Evolutionary conservation across 2,797 vertebrate genomes (phyloP), one percentile per base, ranked within the genome.

Genomic region (Rachycentron canadum): DNA sequence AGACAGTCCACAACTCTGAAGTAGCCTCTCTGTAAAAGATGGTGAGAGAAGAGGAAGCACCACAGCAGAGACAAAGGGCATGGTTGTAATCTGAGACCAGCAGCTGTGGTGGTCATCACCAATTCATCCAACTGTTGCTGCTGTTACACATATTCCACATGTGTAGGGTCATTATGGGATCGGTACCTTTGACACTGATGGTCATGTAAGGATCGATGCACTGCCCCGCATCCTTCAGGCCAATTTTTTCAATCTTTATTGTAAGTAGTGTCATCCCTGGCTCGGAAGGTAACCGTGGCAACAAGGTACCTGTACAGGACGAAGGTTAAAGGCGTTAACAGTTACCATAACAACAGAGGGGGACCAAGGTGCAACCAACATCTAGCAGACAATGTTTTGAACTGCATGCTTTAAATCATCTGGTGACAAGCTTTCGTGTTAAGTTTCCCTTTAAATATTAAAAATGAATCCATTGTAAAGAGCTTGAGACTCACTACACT

Each of bases 201-300:
- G 97, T 99, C 81, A 99, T 97, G 82, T 99, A 99, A n/a, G 98
- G 98, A 72, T 99, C 97, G 40, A 99, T 99, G 92, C 98, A 99
- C 83, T 99, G 98, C 59, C 98, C 98, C 0, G 98, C 98, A 36
- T 99, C 98, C 91, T 99, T 99, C 93, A 99, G 90, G 57, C 98
- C 98, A 53, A 99, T 99, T 86, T 97, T 99, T 87, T 99, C 98
- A 53, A 99, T 98, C 88, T 94, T 96, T 91, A 99, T 92, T 2
- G 97, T 99, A 25, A 99, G 97, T 30, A 97, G 95, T 0, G 97
- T 96, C 98, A 99, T 98, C 83, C 97, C 96, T 0, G 97, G 98
- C 92, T 99, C 98, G 21, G 98, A 98, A 0, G 98, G 98, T 93
- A 99, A 93, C 86, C 97, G 95, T 68, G 98, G 98, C 86, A 99